These are phyloP conservation scores for Myotis pilosus DNA, from an alignment of 2,797 vertebrate genomes.

Conservation along the genomic window DNA sequence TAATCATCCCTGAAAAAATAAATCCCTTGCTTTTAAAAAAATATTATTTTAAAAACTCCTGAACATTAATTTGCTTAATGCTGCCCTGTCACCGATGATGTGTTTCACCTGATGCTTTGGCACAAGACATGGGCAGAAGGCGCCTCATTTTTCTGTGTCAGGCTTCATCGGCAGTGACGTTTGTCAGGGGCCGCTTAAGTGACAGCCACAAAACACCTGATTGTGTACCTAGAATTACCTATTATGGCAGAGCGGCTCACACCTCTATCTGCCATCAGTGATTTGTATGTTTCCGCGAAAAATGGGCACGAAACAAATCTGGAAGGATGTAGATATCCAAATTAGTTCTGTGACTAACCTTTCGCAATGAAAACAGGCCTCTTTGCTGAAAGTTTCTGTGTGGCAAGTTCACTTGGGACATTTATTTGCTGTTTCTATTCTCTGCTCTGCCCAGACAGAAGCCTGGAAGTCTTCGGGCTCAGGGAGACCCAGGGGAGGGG, in stretches of 20 bases:
- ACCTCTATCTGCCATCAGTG: constrained; percentile 70
- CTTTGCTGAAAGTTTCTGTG: background rate
- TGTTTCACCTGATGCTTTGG: constrained; percentile 78
- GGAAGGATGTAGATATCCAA: constrained; percentile 69
- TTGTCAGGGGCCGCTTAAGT: constrained; percentile 82
- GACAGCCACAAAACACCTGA: constrained; percentile 75
- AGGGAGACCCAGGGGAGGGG: background rate
- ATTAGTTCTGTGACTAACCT: constrained; percentile 59
- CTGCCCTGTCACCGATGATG: constrained; percentile 76
- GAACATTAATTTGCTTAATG: constrained; percentile 84
- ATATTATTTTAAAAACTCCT: constrained; percentile 66
- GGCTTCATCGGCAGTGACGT: constrained; percentile 69
- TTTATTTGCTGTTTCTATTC: constrained; percentile 5
- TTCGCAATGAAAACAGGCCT: constrained; percentile 26
- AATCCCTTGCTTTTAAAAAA: constrained; percentile 58
- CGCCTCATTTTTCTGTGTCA: constrained; percentile 82
- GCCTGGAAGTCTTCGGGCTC: background rate
- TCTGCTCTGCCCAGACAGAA: background rate
- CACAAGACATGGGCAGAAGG: constrained; percentile 74
- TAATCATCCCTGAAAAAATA: constrained; percentile 67
- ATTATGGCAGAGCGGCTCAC: constrained; percentile 46
- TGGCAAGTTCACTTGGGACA: background rate
- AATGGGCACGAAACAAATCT: constrained; percentile 69
- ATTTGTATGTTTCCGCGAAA: constrained; percentile 52
- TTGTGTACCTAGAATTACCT: constrained; percentile 77